phyloP scores from a whole-genome alignment of 2,888 invertebrate genomes.

The Papilio demoleus region DNA sequence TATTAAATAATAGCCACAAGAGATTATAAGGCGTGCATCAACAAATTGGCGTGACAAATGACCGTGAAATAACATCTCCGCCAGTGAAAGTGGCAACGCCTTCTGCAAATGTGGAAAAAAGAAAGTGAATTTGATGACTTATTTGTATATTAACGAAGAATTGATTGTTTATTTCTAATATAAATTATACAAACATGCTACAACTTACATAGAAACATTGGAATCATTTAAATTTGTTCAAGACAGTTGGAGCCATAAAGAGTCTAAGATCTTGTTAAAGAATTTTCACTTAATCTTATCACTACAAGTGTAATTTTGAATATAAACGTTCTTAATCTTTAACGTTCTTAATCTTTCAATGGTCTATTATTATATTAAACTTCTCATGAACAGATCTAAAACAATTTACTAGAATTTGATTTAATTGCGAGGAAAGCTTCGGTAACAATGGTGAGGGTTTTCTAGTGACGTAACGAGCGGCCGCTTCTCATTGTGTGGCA shows the following conservation, averaged over 20 bases:
- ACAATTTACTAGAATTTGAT: background rate
- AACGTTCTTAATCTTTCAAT: too few species aligned
- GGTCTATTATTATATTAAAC: background rate
- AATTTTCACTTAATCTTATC: too few species aligned
- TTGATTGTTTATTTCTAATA: background rate
- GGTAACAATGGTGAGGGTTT: slow-evolving; percentile 9
- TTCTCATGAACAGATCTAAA: background rate
- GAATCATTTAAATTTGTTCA: too few species aligned
- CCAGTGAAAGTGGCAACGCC: slow-evolving; percentile 31
- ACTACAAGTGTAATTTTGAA: too few species aligned
- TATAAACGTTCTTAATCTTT: too few species aligned
- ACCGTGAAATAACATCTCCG: slow-evolving; percentile 33
- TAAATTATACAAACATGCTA: too few species aligned
- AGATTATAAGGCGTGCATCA: slow-evolving; percentile 9
- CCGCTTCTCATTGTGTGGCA: background rate
- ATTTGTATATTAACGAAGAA: slow-evolving; percentile 1
- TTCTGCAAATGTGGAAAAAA: slow-evolving; percentile 29
- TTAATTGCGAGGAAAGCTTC: slow-evolving; percentile 16
- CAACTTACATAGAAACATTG: too few species aligned
- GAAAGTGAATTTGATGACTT: slow-evolving; percentile 25
- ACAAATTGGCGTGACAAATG: slow-evolving; percentile 33
- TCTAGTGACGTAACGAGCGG: slow-evolving; percentile 14
- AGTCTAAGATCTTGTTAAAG: too few species aligned
- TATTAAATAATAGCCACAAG: slow-evolving; percentile 15
- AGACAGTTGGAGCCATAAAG: too few species aligned